A percentile compares a stretch with the other conserved stretches of the same genome.
phyloP scores from a whole-genome alignment of 2,113 vertebrate genomes.

The Rhipidura dahli region DNA sequence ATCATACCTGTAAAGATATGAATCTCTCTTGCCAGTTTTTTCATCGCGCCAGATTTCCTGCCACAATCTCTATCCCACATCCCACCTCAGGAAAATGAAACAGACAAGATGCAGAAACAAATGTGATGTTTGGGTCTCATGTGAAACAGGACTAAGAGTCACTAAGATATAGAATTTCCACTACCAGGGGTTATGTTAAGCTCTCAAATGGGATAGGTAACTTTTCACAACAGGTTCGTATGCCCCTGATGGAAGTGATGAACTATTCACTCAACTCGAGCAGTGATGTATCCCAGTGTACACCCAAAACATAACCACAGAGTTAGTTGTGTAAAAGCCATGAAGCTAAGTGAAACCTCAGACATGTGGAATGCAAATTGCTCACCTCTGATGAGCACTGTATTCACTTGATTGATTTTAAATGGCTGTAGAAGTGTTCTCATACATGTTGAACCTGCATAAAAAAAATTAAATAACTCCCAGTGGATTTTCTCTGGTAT shows the following conservation, averaged over 20 bases:
- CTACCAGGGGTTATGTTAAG: not conserved
- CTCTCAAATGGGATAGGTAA: not conserved
- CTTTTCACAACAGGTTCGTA: not conserved
- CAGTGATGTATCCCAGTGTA: not conserved
- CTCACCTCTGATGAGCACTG: conserved; percentile 10
- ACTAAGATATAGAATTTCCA: not conserved
- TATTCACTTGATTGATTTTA: conserved; percentile 52
- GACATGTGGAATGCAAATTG: conserved; percentile 29
- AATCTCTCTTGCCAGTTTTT: not conserved
- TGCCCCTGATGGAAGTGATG: not conserved
- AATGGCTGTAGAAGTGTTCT: conserved; percentile 33
- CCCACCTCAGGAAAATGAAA: rapidly evolving
- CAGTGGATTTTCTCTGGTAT: conserved; percentile 13
- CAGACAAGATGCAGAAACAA: not conserved
- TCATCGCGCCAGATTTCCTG: not conserved
- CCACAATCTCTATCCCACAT: not conserved
- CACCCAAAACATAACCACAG: not conserved
- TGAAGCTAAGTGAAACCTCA: conserved; percentile 21
- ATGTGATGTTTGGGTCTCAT: not conserved
- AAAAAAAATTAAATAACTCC: conserved; percentile 44
- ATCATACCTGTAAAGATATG: not conserved
- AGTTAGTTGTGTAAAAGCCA: not conserved
- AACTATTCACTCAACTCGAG: not conserved
- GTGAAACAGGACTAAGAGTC: not conserved
- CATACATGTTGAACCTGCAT: conserved; percentile 33